Conservation (phyloP, 2,113 vertebrate genomes). For the Deroptyus accipitrinus region DNA sequence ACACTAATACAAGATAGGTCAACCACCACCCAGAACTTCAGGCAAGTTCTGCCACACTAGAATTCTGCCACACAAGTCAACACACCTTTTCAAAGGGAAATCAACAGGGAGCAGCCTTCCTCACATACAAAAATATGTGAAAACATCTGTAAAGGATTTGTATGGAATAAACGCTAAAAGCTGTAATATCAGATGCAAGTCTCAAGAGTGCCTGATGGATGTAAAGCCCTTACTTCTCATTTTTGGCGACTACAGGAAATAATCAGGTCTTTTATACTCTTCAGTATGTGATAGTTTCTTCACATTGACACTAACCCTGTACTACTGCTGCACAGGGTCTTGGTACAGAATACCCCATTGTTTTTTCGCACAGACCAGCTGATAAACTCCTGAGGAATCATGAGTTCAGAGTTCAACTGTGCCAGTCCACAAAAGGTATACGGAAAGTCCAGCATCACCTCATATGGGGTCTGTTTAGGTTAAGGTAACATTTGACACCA, state of each 20-base stretch:
- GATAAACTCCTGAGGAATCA: neutral
- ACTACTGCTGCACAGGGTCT: neutral
- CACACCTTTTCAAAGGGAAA: neutral
- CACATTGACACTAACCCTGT: neutral
- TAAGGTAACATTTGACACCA: constrained; percentile 41
- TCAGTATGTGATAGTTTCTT: neutral
- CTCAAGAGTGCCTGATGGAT: neutral
- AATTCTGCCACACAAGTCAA: neutral
- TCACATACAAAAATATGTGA: neutral
- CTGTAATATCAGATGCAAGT: neutral
- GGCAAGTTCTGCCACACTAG: neutral
- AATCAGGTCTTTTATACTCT: neutral
- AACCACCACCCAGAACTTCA: neutral
- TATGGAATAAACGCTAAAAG: neutral
- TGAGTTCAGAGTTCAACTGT: neutral
- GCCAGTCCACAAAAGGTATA: neutral
- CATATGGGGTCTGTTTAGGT: neutral
- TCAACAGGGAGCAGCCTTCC: neutral
- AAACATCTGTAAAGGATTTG: neutral
- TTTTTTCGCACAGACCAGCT: neutral
- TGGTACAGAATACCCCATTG: neutral
- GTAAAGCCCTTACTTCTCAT: neutral
- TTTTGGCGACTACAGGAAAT: neutral
- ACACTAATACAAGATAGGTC: neutral
- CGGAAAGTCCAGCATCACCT: neutral